Conservation (phyloP, 2,797 vertebrate species). For the Podarcis lilfordi region DNA sequence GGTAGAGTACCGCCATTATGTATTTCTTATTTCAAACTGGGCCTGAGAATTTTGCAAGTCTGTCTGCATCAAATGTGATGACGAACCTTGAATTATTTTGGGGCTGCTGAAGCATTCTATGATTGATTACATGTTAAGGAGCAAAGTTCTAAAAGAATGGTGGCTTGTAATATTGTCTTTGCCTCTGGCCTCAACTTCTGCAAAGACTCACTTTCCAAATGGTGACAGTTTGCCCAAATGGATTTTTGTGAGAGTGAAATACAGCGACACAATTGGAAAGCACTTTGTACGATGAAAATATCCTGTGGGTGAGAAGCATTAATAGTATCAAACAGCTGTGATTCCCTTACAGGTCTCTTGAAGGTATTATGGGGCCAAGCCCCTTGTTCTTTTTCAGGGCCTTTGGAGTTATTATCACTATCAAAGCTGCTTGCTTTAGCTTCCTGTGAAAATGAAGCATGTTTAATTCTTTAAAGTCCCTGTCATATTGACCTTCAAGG, state of each 20-base stretch:
- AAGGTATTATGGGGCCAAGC: rapidly evolving
- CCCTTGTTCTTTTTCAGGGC: rapidly evolving
- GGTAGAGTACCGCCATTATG: no score
- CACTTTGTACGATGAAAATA: not conserved
- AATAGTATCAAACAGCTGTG: not conserved
- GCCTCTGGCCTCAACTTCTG: not conserved
- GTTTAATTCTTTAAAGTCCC: not conserved
- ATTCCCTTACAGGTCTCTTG: not conserved
- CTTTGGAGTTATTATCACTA: rapidly evolving
- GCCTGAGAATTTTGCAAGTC: not conserved
- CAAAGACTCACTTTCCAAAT: not conserved
- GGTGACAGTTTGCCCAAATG: not conserved
- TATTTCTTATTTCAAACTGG: not conserved
- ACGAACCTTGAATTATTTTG: not conserved
- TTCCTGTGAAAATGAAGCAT: constrained; percentile 1
- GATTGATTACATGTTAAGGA: not conserved
- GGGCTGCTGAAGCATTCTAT: not conserved
- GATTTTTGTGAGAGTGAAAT: not conserved
- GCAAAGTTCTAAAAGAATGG: not conserved
- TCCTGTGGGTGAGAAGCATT: not conserved
- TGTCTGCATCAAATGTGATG: not conserved
- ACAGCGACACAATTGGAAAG: not conserved
- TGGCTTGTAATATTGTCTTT: not conserved
- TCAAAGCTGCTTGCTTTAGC: rapidly evolving
- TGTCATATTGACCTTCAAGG: not conserved